Conservation (phyloP, 1,140 invertebrate species). For the Drosophila repleta region DNA sequence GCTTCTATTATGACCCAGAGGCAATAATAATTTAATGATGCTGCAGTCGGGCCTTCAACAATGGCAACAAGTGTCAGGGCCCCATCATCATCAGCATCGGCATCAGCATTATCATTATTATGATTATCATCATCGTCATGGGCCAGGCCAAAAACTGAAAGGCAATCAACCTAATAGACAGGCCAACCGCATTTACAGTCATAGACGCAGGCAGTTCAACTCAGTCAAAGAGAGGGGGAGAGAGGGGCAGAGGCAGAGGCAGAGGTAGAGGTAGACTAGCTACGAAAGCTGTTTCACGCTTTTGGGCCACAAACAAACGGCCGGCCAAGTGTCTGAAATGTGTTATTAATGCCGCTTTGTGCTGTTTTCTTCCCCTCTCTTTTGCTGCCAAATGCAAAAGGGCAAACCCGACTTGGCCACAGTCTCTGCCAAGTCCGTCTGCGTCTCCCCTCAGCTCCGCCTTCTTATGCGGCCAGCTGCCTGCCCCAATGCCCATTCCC, state of each 20-base stretch:
- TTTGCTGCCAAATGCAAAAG: slow-evolving; percentile 52
- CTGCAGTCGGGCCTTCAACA: slow-evolving; percentile 45
- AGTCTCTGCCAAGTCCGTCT: slow-evolving; percentile 4
- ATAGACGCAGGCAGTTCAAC: background rate
- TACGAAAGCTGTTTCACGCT: slow-evolving; percentile 20
- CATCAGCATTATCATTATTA: slow-evolving; percentile 19
- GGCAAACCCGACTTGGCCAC: slow-evolving; percentile 51
- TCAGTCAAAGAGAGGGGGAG: background rate
- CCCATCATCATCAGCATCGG: slow-evolving; percentile 52
- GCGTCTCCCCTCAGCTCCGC: slow-evolving; percentile 15
- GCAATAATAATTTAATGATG: slow-evolving; percentile 81
- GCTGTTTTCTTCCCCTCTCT: background rate
- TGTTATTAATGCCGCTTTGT: slow-evolving; percentile 67
- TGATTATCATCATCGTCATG: slow-evolving; percentile 10
- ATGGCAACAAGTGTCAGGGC: slow-evolving; percentile 56
- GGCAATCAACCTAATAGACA: slow-evolving; percentile 60
- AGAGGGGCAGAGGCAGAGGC: background rate
- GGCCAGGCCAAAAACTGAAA: slow-evolving; percentile 35
- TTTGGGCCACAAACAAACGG: slow-evolving; percentile 35
- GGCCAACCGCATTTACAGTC: slow-evolving; percentile 8
- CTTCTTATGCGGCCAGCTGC: background rate
- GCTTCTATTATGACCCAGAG: slow-evolving; percentile 42
- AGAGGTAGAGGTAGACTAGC: background rate
- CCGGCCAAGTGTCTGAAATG: slow-evolving; percentile 64
- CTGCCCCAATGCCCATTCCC: slow-evolving; percentile 5